phyloP scores from a whole-genome alignment of 2,888 invertebrate species.

The Anodontia alba region DNA sequence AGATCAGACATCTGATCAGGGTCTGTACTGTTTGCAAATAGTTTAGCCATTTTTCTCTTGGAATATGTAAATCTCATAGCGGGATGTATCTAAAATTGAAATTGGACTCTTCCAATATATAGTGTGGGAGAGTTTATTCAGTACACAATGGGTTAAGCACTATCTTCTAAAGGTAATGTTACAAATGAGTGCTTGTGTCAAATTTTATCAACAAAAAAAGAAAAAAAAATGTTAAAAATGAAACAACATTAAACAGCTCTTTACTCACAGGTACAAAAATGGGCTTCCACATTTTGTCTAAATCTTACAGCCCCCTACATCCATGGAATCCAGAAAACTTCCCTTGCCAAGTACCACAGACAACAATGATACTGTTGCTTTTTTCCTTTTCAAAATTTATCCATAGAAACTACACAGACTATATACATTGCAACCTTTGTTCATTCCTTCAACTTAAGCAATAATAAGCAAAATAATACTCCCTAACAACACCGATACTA shows the following conservation, averaged over 20 bases:
- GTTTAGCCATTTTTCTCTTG: too few species aligned
- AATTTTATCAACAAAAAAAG: not conserved
- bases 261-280: conserved; percentile 51
- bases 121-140: too few species aligned
- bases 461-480: conserved; percentile 4
- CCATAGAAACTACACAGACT: conserved; percentile 34
- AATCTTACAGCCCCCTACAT: not conserved
- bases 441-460: not conserved
- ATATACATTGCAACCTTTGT: not conserved
- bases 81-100: too few species aligned
- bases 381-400: conserved; percentile 25
- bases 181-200: too few species aligned
- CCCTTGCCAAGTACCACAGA: not conserved
- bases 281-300: conserved; percentile 56
- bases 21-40: too few species aligned
- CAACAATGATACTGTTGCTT: too few species aligned
- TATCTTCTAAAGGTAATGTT: too few species aligned
- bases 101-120: too few species aligned
- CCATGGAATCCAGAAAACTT: not conserved
- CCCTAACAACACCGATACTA: conserved; percentile 41
- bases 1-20: too few species aligned
- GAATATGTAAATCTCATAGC: too few species aligned
- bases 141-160: too few species aligned
- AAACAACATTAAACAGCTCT: not conserved
- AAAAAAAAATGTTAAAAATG: too few species aligned